Evolutionary conservation across 2,113 vertebrate species (phyloP).

Genomic region (Corynorhinus townsendii): DNA sequence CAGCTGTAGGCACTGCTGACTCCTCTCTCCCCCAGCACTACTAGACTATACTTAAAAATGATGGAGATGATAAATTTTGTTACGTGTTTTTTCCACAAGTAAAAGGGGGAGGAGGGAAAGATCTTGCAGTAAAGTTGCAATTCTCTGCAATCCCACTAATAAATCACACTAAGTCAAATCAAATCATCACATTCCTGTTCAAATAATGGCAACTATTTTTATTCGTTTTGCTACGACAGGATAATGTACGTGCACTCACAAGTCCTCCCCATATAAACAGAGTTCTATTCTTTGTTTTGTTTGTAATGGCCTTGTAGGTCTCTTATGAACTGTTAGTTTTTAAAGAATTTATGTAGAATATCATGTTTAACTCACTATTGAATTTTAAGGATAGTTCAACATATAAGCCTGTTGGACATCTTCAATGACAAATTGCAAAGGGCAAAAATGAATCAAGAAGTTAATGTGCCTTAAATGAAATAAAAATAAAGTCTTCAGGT

Average conservation of each 20-base stretch:
- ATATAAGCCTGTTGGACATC: background rate
- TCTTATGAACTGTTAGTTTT: slow-evolving; percentile 7
- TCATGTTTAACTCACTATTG: background rate
- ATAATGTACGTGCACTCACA: background rate
- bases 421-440: background rate
- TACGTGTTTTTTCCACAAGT: background rate
- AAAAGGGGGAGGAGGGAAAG: background rate
- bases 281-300: background rate
- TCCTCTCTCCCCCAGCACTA: background rate
- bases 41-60: slow-evolving; percentile 11
- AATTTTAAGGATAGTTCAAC: slow-evolving; percentile 24
- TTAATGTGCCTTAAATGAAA: slow-evolving; percentile 3
- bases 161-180: background rate
- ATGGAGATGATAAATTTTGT: background rate
- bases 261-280: background rate
- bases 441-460: background rate
- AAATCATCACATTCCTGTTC: background rate
- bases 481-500: slow-evolving; percentile 13
- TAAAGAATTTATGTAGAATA: background rate
- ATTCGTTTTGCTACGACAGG: background rate
- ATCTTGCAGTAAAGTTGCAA: background rate
- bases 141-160: background rate
- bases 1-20: background rate
- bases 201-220: background rate
- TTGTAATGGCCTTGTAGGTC: background rate